Base-by-base conservation (phyloP, 2,888 invertebrate genomes). In the Coremacera marginata region DNA sequence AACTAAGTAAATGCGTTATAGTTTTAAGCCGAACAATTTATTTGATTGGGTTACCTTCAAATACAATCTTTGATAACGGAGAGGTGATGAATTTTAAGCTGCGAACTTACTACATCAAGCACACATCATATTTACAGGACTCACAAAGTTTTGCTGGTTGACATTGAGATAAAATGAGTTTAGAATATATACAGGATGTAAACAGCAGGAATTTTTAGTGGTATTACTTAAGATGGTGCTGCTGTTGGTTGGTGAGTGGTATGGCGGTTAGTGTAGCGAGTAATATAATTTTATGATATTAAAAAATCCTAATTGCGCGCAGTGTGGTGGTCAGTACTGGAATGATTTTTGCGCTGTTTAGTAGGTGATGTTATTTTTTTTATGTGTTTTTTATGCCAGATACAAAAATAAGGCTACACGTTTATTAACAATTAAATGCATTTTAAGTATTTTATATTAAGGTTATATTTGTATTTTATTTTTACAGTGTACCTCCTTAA, bases 241-340 rank as follows among this genome's bases (percentile, higher is more conserved):
- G 22, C 22, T 60, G 31, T 2, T 60, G 25, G 16, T 11, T 44
- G 44, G 44, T 44, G 44, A 44, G 14, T 44, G 27, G 3, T 16
- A 27, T 25, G 27, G 37, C 37, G 19, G 60, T 51, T 44, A 57
- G 4, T 19, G n/a, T 65, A 63, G 62, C 63, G 11, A 44, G 37
- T n/a, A 44, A 55, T 57, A 62, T 55, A 52, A 19, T 62, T 22
- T 19, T 49, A 49, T 72, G 9, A 2, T 44, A 68, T 51, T 60
- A 62, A 55, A 19, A 14, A 31, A 14, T 25, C 78, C 75, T 60
- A 81, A 75, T 77, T 81, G 80, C 80, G 81, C 81, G 82, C 81
- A 83, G 82, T 82, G 82, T 83, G 86, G 84, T 82, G 80, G 82
- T 83, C 79, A 83, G 82, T 82, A 83, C 80, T 80, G 78, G 75